These are phyloP conservation scores for Sycophaga agraensis DNA, from an alignment of 1,140 invertebrate genomes.

Conservation along the genomic window DNA sequence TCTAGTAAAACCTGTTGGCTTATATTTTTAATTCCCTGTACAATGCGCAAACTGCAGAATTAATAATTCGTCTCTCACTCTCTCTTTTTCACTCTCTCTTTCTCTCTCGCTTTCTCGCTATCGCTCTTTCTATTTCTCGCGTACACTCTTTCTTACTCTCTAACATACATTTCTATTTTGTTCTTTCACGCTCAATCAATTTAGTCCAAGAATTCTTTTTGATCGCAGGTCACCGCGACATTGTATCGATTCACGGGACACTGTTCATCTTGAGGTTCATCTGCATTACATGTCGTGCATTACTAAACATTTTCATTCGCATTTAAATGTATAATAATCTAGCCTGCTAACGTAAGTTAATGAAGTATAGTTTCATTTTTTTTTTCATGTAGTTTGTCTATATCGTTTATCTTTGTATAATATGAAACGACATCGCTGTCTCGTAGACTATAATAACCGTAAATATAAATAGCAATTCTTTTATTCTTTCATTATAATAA, in stretches of 20 bases:
- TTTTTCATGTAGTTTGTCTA: neutral
- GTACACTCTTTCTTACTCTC: neutral
- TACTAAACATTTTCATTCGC: constrained; percentile 11
- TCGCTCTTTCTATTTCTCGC: neutral
- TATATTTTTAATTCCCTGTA: constrained; percentile 14
- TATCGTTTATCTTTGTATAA: constrained; percentile 16
- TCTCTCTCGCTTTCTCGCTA: too few species aligned
- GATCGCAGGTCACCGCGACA: neutral
- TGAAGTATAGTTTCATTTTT: constrained; percentile 15
- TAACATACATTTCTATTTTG: neutral
- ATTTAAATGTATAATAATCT: constrained; percentile 25
- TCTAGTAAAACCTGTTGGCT: neutral
- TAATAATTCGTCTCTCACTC: constrained; percentile 21
- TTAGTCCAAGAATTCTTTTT: neutral
- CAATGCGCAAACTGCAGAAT: constrained; percentile 14
- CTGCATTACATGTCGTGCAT: neutral
- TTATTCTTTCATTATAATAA: constrained; percentile 15
- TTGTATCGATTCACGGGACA: neutral
- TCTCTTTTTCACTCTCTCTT: constrained; percentile 8
- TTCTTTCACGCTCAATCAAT: neutral
- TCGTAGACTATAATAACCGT: constrained; percentile 23
- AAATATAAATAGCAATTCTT: constrained; percentile 29
- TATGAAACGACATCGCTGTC: constrained; percentile 21
- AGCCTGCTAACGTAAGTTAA: constrained; percentile 20
- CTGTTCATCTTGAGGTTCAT: neutral